Evolutionary conservation across 2,888 invertebrate species (phyloP).

Genomic region (Morpho deidamia): DNA sequence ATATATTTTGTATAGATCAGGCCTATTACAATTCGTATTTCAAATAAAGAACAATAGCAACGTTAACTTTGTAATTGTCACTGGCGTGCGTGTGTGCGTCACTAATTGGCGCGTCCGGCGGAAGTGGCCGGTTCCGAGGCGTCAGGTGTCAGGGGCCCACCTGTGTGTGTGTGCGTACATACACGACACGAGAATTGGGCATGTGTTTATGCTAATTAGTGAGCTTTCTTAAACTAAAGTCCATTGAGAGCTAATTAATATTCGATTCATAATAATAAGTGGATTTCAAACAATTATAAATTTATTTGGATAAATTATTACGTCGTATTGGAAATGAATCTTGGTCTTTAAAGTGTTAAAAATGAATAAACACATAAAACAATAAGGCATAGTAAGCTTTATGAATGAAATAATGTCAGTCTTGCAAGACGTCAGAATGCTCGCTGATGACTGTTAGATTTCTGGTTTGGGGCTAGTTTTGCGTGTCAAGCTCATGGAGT

Average conservation of each 20-base stretch:
- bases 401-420: too few species aligned
- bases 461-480: too few species aligned
- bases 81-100: slow-evolving; percentile 53
- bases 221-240: slow-evolving; percentile 8
- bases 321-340: too few species aligned
- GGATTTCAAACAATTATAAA: too few species aligned
- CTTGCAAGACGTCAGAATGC: too few species aligned
- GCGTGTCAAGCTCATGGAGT: too few species aligned
- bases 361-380: too few species aligned
- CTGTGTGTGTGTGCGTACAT: slow-evolving; percentile 38
- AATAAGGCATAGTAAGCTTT: too few species aligned
- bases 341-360: too few species aligned
- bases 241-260: not conserved
- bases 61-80: slow-evolving; percentile 27
- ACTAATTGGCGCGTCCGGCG: slow-evolving; percentile 75
- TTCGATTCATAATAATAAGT: too few species aligned
- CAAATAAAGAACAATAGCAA: slow-evolving; percentile 18
- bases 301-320: too few species aligned
- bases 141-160: slow-evolving; percentile 68
- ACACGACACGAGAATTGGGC: slow-evolving; percentile 12
- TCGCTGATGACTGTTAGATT: too few species aligned
- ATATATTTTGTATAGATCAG: slow-evolving; percentile 1
- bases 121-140: slow-evolving; percentile 73
- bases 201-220: slow-evolving; percentile 10
- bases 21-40: slow-evolving; percentile 4